Evolutionary conservation across 2,888 invertebrate genomes (phyloP).

Genomic region (Oasisia sp.): DNA sequence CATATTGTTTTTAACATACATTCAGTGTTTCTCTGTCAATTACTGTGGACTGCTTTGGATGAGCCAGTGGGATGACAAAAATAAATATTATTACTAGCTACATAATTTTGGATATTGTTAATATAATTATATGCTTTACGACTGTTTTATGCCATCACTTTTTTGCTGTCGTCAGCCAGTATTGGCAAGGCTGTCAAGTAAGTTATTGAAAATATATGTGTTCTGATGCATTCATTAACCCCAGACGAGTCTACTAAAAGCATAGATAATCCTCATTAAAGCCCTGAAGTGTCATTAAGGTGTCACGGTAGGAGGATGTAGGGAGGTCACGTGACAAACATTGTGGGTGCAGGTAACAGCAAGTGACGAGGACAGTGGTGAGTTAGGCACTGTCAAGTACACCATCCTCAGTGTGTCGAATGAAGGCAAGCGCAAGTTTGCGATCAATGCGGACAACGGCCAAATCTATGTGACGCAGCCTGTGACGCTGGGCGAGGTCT

Average conservation of each 20-base stretch:
- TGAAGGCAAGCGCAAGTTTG: slow-evolving; percentile 46
- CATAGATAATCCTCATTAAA: not conserved
- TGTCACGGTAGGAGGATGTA: not conserved
- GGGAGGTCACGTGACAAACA: no score
- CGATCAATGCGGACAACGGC: slow-evolving; percentile 33
- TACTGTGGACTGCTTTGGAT: no score
- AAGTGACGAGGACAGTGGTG: slow-evolving; percentile 45
- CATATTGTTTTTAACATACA: no score
- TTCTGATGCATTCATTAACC: not conserved
- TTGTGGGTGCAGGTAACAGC: slow-evolving; percentile 44
- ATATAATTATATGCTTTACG: no score
- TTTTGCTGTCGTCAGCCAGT: no score
- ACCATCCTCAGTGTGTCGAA: slow-evolving; percentile 46
- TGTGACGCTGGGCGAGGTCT: slow-evolving; percentile 44
- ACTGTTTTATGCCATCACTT: no score
- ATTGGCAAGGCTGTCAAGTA: not conserved
- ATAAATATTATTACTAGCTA: no score
- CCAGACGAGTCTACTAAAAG: not conserved
- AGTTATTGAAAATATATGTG: not conserved
- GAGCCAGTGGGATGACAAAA: no score
- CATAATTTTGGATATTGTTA: no score
- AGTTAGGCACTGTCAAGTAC: slow-evolving; percentile 48
- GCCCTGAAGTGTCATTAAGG: not conserved
- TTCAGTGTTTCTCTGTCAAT: no score
- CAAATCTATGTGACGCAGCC: slow-evolving; percentile 43